Evolutionary conservation across 2,888 invertebrate genomes (phyloP), one percentile per base, ranked within the genome.

Genomic region (Anarsia innoxiella): DNA sequence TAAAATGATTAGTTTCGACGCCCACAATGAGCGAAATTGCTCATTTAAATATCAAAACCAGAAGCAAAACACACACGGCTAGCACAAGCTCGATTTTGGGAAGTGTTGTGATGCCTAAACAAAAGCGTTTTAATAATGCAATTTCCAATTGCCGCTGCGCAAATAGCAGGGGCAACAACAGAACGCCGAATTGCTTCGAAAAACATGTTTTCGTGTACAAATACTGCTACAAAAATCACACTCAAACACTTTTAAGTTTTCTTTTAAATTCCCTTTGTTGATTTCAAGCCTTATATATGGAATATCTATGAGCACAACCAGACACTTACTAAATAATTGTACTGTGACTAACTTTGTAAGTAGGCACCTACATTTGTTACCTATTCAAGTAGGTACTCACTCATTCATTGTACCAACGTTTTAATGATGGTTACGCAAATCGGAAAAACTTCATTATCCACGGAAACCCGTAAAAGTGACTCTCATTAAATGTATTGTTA

Each of bases 121-220:
- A 86, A 84, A 79, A 77, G 75, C 68, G 54, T 54, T 78, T 85
- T 83, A 85, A 86, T 86, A 85, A 86, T 86, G 84, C 85, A 86
- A 65, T 82, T 80, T 86, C 74, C 85, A 85, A 86, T 86, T 84
- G 84, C 65, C 75, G 70, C 70, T 75, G 72, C 48, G 68, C 79
- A 84, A 85, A 85, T 82, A 84, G 48, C 69, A 60, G 68, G 77
- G 76, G 74, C 64, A 58, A 59, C 66, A 66, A 58, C 66, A 58
- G 53, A 59, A 56, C 53, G 42, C 53, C 54, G 56, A 57, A 59
- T 60, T 55, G 60, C 59, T 50, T 54, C 53, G 49, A 56, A 60
- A 59, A 61, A 62, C 52, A 59, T 60, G 58, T 47, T 59, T 56
- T 59, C 38, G 28, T 32, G 41, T 31, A 35, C 31, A 39, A 39